Conservation (phyloP, 2,113 vertebrate genomes). For the mouse (Mus musculus) region DNA sequence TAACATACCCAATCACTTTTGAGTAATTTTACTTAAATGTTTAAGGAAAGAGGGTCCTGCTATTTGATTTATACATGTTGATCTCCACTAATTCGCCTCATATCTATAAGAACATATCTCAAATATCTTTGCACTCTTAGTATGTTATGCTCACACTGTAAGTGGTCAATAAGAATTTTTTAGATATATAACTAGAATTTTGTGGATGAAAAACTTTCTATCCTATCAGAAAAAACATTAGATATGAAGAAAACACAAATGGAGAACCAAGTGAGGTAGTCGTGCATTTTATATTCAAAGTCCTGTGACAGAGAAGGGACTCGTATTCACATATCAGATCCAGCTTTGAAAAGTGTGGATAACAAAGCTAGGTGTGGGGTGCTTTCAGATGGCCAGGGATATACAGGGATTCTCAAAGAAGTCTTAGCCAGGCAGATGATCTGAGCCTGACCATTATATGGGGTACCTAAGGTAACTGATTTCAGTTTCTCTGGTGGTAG, state of each 20-base stretch:
- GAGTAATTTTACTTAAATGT: neutral
- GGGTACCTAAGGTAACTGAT: neutral
- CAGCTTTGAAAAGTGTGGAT: neutral
- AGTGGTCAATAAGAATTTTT: neutral
- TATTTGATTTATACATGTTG: neutral
- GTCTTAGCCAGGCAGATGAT: neutral
- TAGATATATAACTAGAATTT: slow-evolving; percentile 1
- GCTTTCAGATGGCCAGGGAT: neutral
- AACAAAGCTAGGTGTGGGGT: neutral
- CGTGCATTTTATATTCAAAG: slow-evolving; percentile 20
- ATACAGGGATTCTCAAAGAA: neutral
- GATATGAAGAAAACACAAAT: neutral
- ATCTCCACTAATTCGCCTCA: neutral
- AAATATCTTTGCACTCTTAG: neutral
- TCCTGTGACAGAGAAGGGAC: neutral
- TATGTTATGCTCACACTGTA: neutral
- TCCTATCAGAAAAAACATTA: neutral
- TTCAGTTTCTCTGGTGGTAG: neutral
- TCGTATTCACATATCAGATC: neutral
- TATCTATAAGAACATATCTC: neutral
- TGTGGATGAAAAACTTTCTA: neutral
- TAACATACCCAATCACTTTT: neutral
- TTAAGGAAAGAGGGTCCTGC: neutral
- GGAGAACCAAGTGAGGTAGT: neutral
- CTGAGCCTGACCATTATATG: neutral